phyloP scores from a whole-genome alignment of 2,797 vertebrate species.

The Dallia pectoralis region DNA sequence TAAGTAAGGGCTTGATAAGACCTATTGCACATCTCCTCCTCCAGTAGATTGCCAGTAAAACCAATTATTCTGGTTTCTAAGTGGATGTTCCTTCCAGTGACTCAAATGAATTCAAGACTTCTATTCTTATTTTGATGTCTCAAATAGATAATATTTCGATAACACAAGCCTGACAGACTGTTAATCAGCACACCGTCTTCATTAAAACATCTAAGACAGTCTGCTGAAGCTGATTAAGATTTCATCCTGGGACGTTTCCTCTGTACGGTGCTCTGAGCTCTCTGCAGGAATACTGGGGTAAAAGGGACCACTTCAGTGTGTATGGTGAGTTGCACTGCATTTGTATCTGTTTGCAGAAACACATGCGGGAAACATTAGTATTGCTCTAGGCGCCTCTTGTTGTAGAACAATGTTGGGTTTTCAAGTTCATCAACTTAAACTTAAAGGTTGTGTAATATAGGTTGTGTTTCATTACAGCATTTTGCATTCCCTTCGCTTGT shows the following conservation, averaged over 20 bases:
- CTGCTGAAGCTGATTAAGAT: background rate
- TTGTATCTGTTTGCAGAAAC: slow-evolving; percentile 2
- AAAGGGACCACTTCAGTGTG: background rate
- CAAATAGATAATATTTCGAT: background rate
- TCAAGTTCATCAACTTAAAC: background rate
- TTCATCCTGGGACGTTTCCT: background rate
- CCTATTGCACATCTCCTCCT: background rate
- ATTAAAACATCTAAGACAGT: background rate
- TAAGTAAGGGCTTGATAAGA: background rate
- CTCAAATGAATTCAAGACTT: no score
- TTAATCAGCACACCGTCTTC: background rate
- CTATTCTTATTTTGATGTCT: background rate
- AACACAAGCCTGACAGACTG: background rate
- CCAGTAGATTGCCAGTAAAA: background rate
- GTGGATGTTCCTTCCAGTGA: no score
- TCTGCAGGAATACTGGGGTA: background rate
- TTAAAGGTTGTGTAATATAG: background rate
- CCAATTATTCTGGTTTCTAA: background rate
- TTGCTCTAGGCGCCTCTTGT: background rate
- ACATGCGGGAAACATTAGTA: background rate
- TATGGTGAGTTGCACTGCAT: background rate
- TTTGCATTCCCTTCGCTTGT: background rate
- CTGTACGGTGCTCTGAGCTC: background rate
- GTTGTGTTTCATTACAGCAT: background rate
- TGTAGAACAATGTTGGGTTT: slow-evolving; percentile 5